These are phyloP conservation scores for Deroptyus accipitrinus DNA, from an alignment of 2,113 vertebrate genomes.

Conservation along the genomic window DNA sequence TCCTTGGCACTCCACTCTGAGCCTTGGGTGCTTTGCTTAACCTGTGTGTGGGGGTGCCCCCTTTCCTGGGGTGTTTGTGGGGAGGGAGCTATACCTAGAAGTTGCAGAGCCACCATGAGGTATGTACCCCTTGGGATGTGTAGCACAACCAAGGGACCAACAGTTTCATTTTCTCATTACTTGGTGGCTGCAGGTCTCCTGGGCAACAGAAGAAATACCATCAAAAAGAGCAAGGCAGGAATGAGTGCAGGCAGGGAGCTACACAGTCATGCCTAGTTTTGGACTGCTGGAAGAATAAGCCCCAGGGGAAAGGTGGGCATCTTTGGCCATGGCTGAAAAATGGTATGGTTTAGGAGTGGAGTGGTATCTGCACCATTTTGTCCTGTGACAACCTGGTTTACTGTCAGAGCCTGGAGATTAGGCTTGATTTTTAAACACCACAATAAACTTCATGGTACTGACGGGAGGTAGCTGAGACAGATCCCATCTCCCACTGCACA, in stretches of 20 bases:
- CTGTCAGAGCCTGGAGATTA: neutral
- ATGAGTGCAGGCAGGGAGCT: neutral
- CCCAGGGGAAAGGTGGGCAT: neutral
- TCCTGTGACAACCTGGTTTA: neutral
- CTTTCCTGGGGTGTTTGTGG: fast-evolving
- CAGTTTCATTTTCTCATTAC: neutral
- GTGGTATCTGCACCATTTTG: neutral
- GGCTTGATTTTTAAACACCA: neutral
- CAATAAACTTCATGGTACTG: neutral
- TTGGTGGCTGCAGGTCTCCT: neutral
- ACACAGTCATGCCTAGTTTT: neutral
- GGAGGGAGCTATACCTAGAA: neutral
- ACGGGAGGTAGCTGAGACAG: neutral
- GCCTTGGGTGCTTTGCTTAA: neutral
- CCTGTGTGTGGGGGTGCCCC: fast-evolving
- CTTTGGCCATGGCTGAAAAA: neutral
- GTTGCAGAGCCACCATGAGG: fast-evolving
- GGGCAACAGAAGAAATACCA: neutral
- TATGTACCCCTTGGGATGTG: fast-evolving
- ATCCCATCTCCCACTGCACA: fast-evolving
- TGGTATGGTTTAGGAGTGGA: neutral
- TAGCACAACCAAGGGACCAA: neutral
- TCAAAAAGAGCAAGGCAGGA: neutral
- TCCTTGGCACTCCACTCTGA: neutral
- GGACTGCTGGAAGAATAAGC: neutral